Conservation (phyloP, 2,113 vertebrate species). For the Miniopterus natalensis region DNA sequence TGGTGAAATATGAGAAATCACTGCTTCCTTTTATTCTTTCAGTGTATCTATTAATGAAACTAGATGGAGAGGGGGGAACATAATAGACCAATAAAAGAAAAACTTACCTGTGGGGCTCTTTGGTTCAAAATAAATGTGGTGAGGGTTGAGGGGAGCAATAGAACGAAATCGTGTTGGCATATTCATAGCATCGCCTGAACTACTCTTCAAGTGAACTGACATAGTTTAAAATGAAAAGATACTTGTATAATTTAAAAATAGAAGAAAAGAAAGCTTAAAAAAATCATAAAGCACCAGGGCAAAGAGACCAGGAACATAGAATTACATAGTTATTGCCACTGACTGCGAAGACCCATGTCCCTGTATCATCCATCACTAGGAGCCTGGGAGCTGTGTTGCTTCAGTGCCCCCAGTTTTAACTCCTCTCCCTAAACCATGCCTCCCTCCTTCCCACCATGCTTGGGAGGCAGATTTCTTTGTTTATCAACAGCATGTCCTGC, state of each 20-base stretch:
- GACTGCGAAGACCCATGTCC: neutral
- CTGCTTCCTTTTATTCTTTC: neutral
- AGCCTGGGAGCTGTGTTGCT: neutral
- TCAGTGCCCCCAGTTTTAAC: neutral
- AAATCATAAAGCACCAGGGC: neutral
- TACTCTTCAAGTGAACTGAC: neutral
- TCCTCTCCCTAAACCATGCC: neutral
- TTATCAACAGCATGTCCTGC: neutral
- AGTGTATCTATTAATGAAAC: neutral
- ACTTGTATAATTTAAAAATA: neutral
- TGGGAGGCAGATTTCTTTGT: neutral
- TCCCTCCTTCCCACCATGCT: fast-evolving
- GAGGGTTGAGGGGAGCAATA: neutral
- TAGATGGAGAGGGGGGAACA: neutral
- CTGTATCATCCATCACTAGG: neutral
- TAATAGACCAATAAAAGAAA: neutral
- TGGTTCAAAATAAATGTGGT: neutral
- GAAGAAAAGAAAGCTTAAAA: neutral
- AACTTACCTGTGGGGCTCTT: neutral
- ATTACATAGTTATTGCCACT: neutral
- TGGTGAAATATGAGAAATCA: neutral
- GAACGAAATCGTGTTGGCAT: neutral
- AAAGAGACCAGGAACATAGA: neutral
- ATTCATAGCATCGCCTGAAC: neutral
- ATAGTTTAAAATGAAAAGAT: slow-evolving; percentile 14